Conservation (phyloP, 1,140 invertebrate genomes). For the Lepidurus couesii region DNA sequence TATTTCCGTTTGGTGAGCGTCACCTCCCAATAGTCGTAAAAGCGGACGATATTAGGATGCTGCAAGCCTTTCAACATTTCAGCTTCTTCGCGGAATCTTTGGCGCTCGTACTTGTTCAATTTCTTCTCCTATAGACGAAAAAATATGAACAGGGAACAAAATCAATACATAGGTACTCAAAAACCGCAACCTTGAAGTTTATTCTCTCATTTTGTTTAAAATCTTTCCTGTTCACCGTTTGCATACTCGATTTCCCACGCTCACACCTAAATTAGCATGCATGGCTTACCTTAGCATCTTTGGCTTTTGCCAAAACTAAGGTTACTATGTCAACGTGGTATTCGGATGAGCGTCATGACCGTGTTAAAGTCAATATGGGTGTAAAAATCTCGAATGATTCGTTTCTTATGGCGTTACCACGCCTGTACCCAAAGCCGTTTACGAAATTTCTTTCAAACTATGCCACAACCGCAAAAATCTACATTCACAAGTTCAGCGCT, state of each 20-base stretch:
- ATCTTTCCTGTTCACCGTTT: too few species aligned
- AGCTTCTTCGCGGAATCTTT: conserved; percentile 95
- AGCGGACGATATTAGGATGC: conserved; percentile 98
- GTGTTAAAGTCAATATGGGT: background rate
- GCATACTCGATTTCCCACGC: background rate
- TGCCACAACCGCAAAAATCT: too few species aligned
- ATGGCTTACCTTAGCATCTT: background rate
- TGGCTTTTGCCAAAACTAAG: background rate
- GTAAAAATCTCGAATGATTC: background rate
- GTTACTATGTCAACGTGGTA: background rate
- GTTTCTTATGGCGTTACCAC: background rate
- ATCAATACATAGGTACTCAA: conserved; percentile 12
- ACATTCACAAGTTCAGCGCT: too few species aligned
- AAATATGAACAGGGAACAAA: conserved; percentile 33
- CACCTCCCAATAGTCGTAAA: conserved; percentile 99
- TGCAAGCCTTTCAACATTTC: conserved; percentile 99
- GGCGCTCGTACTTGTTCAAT: conserved; percentile 79
- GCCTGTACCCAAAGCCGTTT: background rate
- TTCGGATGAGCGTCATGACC: background rate
- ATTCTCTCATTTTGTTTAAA: too few species aligned
- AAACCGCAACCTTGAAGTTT: background rate
- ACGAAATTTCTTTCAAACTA: too few species aligned
- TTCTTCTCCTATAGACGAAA: conserved; percentile 67
- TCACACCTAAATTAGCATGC: background rate
- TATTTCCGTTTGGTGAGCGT: conserved; percentile 86